A percentile compares a stretch with the other conserved stretches of the same genome.
phyloP scores from a whole-genome alignment of 2,113 vertebrate species.

The Microtus ochrogaster region DNA sequence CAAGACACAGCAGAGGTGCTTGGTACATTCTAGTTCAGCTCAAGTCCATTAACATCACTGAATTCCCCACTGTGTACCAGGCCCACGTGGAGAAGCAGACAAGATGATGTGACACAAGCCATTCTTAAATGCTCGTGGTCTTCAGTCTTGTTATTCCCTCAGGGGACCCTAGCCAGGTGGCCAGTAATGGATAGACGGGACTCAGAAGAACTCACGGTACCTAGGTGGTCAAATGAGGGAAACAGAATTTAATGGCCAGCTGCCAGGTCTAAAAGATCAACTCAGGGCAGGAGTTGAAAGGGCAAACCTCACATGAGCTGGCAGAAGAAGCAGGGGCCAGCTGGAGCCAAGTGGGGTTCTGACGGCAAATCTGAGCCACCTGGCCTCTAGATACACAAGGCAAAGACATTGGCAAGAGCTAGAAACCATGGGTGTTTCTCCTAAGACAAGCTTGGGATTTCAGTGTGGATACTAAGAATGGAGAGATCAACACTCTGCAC shows the following conservation, averaged over 20 bases:
- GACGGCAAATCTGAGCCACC: not conserved
- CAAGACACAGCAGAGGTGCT: constrained; percentile 37
- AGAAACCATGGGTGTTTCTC: not conserved
- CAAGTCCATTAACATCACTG: not conserved
- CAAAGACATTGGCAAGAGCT: not conserved
- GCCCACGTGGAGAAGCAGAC: not conserved
- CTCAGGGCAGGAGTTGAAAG: not conserved
- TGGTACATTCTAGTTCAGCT: rapidly evolving
- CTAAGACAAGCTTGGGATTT: not conserved
- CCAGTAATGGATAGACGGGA: not conserved
- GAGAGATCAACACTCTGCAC: not conserved
- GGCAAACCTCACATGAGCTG: not conserved
- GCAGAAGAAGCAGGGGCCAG: not conserved
- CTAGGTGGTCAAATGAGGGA: not conserved
- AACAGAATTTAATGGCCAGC: not conserved
- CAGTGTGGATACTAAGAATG: not conserved
- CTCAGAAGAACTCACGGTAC: not conserved
- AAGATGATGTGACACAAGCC: not conserved
- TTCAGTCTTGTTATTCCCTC: not conserved
- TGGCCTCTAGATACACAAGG: not conserved
- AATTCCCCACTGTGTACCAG: not conserved
- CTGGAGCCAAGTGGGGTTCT: not conserved
- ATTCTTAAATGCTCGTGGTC: not conserved
- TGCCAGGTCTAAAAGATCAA: not conserved
- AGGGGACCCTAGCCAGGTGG: not conserved